Base-by-base conservation (phyloP, 2,797 vertebrate genomes). In the Rhinoraja longicauda region DNA sequence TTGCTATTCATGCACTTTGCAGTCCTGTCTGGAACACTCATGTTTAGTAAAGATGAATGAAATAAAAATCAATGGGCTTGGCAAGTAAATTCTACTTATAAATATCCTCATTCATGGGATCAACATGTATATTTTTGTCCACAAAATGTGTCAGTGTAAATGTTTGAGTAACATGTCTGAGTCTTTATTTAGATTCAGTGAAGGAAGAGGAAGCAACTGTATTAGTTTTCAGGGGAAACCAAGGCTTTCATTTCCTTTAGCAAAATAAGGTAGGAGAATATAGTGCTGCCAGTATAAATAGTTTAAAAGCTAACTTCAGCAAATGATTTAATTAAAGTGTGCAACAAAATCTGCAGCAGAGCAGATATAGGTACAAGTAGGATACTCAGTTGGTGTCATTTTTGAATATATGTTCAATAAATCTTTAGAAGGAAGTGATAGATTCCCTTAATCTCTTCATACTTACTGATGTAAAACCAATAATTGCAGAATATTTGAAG, bases 211-310 rank as follows among this genome's bases (percentile, higher is more conserved):
- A 88, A 64, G 4, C 36, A 19, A 36, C 59, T 32, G n/a, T 29
- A 84, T 88, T 88, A 2, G 7, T 88, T 88, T 88, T 64, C 84
- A 67, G n/a, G 62, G 17, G 84, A 88, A 88, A 67, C 62, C 32
- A 67, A 21, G 21, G 84, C 21, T 67, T 67, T 88, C n/a, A 67
- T 67, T 88, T 67, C 62, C 84, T 67, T 8, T 62, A 7, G 59
- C 32, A 64, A 88, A 67, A 88, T 88, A 36, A 67, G n/a, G 0
- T 36, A 5, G 29, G 67, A 17, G 88, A 67, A 88, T 88, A 8
- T 21, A 67, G 15, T 21, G n/a, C 59, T 88, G 17, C 62, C 32
- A 36, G 4, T 88, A 88, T 36, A 67, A 21, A 88, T 19, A 88
- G n/a, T 62, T 88, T 36, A 17, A 88, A 67, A 88, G 59, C 64